Percentiles rank a stretch among this genome's conserved stretches.
Evolutionary conservation across 2,888 invertebrate species (phyloP).

Genomic region (Salticus scenicus): DNA sequence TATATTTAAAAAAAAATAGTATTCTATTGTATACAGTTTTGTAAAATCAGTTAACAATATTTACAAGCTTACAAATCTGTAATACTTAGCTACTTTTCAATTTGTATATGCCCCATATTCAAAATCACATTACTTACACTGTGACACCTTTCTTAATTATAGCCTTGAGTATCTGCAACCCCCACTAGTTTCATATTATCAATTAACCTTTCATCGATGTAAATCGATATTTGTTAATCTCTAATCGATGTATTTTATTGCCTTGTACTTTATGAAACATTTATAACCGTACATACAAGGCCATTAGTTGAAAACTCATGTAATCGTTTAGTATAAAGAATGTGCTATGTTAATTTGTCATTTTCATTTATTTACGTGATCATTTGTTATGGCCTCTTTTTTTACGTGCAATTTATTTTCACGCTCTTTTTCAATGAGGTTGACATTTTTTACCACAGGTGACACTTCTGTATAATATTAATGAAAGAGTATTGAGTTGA

Average conservation of each 20-base stretch:
- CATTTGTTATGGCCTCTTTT: background rate
- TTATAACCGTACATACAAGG: background rate
- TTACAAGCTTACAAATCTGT: too few species aligned
- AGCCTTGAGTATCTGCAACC: background rate
- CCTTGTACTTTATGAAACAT: background rate
- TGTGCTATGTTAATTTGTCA: background rate
- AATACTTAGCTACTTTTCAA: too few species aligned
- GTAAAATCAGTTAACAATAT: too few species aligned
- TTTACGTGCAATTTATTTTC: background rate
- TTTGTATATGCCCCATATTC: background rate
- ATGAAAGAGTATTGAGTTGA: background rate
- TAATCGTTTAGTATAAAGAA: background rate
- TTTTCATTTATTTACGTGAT: background rate
- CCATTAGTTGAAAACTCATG: background rate
- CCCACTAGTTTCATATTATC: background rate
- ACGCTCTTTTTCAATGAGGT: background rate
- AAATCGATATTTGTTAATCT: conserved; percentile 1
- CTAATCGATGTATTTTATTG: background rate
- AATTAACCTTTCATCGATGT: conserved; percentile 6
- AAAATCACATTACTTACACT: background rate
- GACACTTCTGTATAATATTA: background rate
- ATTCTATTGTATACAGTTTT: too few species aligned
- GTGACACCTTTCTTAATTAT: background rate
- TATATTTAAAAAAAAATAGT: too few species aligned
- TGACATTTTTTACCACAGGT: background rate